phyloP scores from a whole-genome alignment of 1,140 invertebrate genomes.

The Dreissena polymorpha region DNA sequence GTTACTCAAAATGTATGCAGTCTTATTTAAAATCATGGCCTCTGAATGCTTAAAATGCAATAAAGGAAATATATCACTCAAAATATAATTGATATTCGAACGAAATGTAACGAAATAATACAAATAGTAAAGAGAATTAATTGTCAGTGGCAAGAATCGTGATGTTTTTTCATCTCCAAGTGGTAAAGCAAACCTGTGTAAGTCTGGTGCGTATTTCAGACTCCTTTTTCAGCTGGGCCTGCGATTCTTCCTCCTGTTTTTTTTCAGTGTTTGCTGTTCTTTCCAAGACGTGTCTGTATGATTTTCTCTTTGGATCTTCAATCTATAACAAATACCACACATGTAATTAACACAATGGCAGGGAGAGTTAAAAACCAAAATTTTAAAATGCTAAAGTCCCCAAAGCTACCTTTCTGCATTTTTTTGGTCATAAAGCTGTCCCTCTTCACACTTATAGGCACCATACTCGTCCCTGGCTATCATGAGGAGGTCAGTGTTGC shows the following conservation, averaged over 20 bases:
- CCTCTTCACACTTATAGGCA: constrained; percentile 93
- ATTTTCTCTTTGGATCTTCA: constrained; percentile 93
- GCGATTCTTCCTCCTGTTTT: constrained; percentile 96
- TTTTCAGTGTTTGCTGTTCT: constrained; percentile 93
- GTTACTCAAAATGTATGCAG: no score
- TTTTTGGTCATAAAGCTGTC: constrained; percentile 94
- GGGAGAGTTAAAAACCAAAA: no score
- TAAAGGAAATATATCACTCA: no score
- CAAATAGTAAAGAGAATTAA: no score
- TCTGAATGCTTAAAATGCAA: no score
- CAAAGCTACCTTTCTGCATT: constrained; percentile 83
- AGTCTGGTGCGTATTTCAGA: constrained; percentile 86
- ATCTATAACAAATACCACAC: constrained; percentile 76
- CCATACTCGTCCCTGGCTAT: constrained; percentile 93
- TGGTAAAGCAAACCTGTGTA: not conserved
- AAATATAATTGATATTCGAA: no score
- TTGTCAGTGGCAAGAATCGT: no score
- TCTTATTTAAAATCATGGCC: no score
- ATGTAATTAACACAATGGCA: not conserved
- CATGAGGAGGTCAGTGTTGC: constrained; percentile 85
- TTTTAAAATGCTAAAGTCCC: no score
- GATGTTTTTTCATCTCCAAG: no score
- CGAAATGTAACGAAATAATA: no score
- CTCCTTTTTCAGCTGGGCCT: constrained; percentile 93
- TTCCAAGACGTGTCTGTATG: constrained; percentile 98